Evolutionary conservation across 2,113 vertebrate genomes (phyloP), one percentile per base, ranked within the genome.

Genomic region (Erythrocercus mccallii): DNA sequence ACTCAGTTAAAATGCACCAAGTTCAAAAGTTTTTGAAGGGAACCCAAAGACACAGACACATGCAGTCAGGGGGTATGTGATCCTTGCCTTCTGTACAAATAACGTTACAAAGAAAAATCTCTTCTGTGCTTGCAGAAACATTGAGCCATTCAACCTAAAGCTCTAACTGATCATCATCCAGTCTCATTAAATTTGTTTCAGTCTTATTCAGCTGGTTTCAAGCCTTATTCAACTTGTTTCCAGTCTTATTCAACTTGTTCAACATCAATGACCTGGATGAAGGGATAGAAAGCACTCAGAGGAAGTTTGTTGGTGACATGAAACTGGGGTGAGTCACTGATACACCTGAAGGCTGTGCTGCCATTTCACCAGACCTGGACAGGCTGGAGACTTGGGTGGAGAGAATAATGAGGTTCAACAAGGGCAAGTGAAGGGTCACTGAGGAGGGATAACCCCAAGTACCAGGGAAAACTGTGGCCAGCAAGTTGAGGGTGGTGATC

Each of bases 11-110:
- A 92, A 88, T n/a, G 40, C 21, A 84, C 2, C 5, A 25, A 56
- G 38, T 72, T 53, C 27, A 88, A 57, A 85, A 72, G 30, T 14
- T 92, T 85, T 83, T 70, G 62, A 68, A 88, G 23, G 71, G 50
- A 90, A 66, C 30, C n/a, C 57, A 74, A 65, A 37, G 62, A 44
- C 38, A 74, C 38, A 80, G 27, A 51, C 9, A n/a, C 6, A 51
- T 2, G 33, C 4, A 73, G 45, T 31, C 62, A 65, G 74, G 30
- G 40, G 25, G 45, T 23, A 48, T 54, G 38, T 35, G 62, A 57
- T 38, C 37, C 13, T 45, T 70, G 48, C 16, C 45, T 65, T 35
- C 20, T 42, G 14, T 30, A 17, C n/a, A 88, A 80, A 69, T 18
- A 37, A 45, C 33, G 17, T 7, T 50, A 57, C 17, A 48, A 76